Evolutionary conservation across 2,113 vertebrate species (phyloP).

Genomic region (Noctilio leporinus): DNA sequence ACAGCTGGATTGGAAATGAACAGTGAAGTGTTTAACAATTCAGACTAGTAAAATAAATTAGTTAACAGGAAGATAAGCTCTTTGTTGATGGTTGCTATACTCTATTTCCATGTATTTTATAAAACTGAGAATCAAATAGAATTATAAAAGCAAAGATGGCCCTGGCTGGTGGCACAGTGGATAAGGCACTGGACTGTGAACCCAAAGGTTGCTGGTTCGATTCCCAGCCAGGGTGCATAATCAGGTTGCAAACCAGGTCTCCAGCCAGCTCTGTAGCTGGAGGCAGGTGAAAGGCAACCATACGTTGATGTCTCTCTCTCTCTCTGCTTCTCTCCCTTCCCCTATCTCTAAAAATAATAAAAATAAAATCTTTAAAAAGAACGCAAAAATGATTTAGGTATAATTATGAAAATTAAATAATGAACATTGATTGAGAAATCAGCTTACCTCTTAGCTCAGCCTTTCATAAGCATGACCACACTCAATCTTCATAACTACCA

Average conservation of each 20-base stretch:
- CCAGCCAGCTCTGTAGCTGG: too few relatives aligned
- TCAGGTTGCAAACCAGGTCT: too few relatives aligned
- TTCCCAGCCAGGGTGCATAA: too few relatives aligned
- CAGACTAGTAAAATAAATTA: background rate
- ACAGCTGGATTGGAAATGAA: background rate
- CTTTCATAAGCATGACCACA: background rate
- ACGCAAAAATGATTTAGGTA: background rate
- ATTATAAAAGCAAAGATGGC: conserved; percentile 20
- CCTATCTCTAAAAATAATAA: too few relatives aligned
- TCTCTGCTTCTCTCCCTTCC: too few relatives aligned
- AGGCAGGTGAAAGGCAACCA: too few relatives aligned
- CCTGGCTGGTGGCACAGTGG: too few relatives aligned
- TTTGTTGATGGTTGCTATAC: background rate
- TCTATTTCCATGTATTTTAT: background rate
- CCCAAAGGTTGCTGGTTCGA: too few relatives aligned
- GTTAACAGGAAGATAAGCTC: background rate
- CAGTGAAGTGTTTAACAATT: background rate
- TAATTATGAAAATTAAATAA: conserved; percentile 23
- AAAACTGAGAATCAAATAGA: background rate
- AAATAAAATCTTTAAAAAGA: too few relatives aligned
- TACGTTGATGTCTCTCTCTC: too few relatives aligned
- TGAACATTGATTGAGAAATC: background rate
- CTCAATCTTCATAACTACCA: background rate
- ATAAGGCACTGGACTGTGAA: too few relatives aligned
- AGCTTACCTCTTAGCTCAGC: background rate